Base-by-base conservation (phyloP, 2,888 invertebrate genomes). In the Perizoma affinitatum region DNA sequence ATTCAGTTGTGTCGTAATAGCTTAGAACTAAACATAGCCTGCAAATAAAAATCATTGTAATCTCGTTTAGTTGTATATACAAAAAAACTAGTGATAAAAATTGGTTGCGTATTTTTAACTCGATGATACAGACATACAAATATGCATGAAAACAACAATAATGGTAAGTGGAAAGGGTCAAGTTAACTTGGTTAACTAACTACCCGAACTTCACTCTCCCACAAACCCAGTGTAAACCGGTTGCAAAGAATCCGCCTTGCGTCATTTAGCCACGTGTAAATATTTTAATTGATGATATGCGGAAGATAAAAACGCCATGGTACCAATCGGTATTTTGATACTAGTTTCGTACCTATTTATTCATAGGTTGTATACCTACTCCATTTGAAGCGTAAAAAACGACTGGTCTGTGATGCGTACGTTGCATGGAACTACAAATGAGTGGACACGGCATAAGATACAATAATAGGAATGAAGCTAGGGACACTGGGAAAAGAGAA, bases 261-360 rank as follows among this genome's bases (percentile, higher is more conserved):
- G 84, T 87, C 88, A 87, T 79, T 79, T 82, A 80, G 79, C 82
- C 88, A 88, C 88, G 88, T 89, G 87, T 85, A 90, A 88, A 90
- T 76, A 88, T 90, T 87, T 89, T 89, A 90, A 90, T 90, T 89
- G 89, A 88, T 87, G 86, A 88, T 78, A 89, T 83, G 84, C 88
- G 88, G 88, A 90, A 90, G 85, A 85, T 82, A 84, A 88, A 87
- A 86, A 84, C 73, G 56, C 54, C 66, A 64, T 67, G 82, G 84
- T 86, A 81, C 71, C 66, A 78, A 86, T 87, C 83, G 76, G 74
- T 66, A 75, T 78, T 76, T 76, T 72, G 71, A 78, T 78, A 78
- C 79, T 75, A 71, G 81, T 79, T 81, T 68, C n/a, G 38, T 40
- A 43, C 8, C 36, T 69, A 75, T 78, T 71, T 78, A 69, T 72